Conservation (phyloP, 1,140 invertebrate species). For the Oppia nitens region DNA sequence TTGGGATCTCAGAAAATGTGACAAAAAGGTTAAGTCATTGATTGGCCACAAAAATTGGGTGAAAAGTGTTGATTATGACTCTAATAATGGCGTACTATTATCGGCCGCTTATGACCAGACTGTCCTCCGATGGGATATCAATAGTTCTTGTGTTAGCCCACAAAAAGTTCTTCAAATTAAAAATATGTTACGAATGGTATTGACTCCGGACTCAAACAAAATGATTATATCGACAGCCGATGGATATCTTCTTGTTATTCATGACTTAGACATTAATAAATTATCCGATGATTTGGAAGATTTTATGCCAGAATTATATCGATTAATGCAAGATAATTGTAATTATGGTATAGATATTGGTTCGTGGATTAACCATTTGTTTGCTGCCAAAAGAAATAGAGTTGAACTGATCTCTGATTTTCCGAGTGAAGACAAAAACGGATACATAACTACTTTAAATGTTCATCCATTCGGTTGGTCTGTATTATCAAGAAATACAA, state of each 20-base stretch:
- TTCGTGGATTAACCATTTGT: slow-evolving; percentile 46
- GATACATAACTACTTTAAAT: slow-evolving; percentile 72
- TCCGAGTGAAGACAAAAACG: slow-evolving; percentile 61
- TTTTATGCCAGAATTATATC: slow-evolving; percentile 74
- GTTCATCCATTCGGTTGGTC: slow-evolving; percentile 83
- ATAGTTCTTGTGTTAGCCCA: slow-evolving; percentile 26
- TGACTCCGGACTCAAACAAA: slow-evolving; percentile 65
- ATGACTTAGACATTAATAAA: slow-evolving; percentile 62
- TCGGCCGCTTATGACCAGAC: slow-evolving; percentile 83
- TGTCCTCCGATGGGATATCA: slow-evolving; percentile 87
- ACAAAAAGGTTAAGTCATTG: slow-evolving; percentile 46
- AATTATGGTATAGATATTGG: slow-evolving; percentile 26
- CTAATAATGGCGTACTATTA: slow-evolving; percentile 62
- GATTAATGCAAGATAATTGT: slow-evolving; percentile 61
- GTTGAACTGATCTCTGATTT: slow-evolving; percentile 81
- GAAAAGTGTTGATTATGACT: slow-evolving; percentile 85
- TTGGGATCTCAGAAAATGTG: slow-evolving; percentile 75
- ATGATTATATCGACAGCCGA: slow-evolving; percentile 75
- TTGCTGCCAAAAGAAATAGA: slow-evolving; percentile 55
- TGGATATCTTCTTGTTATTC: slow-evolving; percentile 73
- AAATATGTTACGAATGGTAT: slow-evolving; percentile 62
- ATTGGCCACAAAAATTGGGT: slow-evolving; percentile 86
- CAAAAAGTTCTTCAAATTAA: slow-evolving; percentile 4
- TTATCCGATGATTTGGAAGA: slow-evolving; percentile 59
- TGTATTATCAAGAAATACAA: slow-evolving; percentile 67